Base-by-base conservation (phyloP, 1,140 invertebrate species). In the Carcinoscorpius rotundicauda region DNA sequence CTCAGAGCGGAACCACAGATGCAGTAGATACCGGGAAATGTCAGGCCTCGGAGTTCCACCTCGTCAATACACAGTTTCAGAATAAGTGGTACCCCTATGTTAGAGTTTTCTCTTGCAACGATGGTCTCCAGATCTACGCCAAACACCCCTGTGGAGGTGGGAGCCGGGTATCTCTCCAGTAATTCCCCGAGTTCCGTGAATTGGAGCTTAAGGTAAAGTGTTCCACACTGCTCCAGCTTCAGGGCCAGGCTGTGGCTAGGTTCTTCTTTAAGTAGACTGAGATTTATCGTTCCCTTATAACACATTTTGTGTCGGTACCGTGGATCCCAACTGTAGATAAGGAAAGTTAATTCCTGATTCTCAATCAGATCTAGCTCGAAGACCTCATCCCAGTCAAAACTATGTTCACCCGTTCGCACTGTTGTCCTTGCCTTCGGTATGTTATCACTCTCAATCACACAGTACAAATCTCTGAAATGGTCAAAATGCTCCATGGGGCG, bases 311-410 rank as follows among this genome's bases (percentile, higher is more conserved):
- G 93, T 68, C 93, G 81, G 71, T 93, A 90, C 75, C 93, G 91
- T 3, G 93, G 93, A 80, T 98, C 94, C 95, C 95, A 99, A 4
- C 93, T 96, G 77, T 99, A 99, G 10, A 99, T 91, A 59, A 98
- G 82, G 69, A 99, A 88, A 72, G 97, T 93, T 57, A 98, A 80
- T 76, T 97, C 91, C 68, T 88, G 86, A 71, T 96, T 97, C 68
- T 89, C 87, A 51, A 97, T 90, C 57, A 99, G 79, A 74, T 99
- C 96, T 68, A 99, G 80, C 77, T 99, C 96, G 73, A 99, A 99
- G 49, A 92, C 93, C 79, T 99, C 97, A 73, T 98, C 93, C 97
- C 97, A 99, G 77, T 98, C 94, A 76, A 98, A 99, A 75, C 96
- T 93, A 8, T 97, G 83, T 75, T 98, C 95, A 48, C 95, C 95